Evolutionary conservation across 1,140 invertebrate species (phyloP), one percentile per base, ranked within the genome.

Genomic region (Ceratina japonica): DNA sequence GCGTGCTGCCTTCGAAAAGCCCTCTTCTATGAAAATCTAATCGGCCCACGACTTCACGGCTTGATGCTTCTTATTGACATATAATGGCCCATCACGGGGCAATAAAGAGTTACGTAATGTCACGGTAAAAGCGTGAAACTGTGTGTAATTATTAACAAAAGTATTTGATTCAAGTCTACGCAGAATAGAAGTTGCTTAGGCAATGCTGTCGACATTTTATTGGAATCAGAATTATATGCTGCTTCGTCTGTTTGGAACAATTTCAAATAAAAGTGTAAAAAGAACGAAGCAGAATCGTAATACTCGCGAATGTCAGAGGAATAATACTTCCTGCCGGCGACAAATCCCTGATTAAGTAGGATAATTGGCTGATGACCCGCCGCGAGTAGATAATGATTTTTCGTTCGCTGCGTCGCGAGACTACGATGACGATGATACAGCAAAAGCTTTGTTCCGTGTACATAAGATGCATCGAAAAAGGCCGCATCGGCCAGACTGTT

Each of bases 21-120:
- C 22, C 49, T 63, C 27, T 78, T 72, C 75, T 24, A 78, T 72
- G 75, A 78, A 72, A 78, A 78, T 78, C 68, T 64, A 78, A 78
- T 78, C 75, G 75, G 18, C 49, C 75, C 27, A 54, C 75, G 68
- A 71, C 69, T 78, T 72, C 59, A 56, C 20, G 59, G 13, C 68
- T 72, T 27, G 16, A 20, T 4, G 51, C 59, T 63, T 72, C 20
- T 44, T 15, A 76, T 62, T 27, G 20, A 13, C 0, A 51, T 10
- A 24, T 24, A 56, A 65, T 64, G 10, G 15, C 10, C 22, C 49
- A 15, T 0, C 16, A 16, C 31, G 13, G 44, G 16, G 44, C 64
- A 66, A 31, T 44, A 49, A n/a, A 16, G 54, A 56, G 54, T 18
- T 56, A 56, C 54, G 54, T 56, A 16, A 16, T 18, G 4, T 18